Evolutionary conservation across 2,797 vertebrate species (phyloP).

Genomic region (Clarias platycephalus): DNA sequence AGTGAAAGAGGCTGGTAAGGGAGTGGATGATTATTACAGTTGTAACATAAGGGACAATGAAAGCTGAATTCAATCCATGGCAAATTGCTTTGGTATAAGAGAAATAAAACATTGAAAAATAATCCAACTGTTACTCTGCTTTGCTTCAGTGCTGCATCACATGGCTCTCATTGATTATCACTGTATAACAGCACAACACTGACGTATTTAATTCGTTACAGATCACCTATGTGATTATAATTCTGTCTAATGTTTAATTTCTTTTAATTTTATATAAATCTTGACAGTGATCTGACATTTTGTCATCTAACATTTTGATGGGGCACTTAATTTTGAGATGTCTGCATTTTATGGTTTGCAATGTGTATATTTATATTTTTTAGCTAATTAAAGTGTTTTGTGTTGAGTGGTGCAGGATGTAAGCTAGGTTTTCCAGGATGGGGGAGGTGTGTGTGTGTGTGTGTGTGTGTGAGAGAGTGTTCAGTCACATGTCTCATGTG

Average conservation of each 20-base stretch:
- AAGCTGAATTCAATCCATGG: neutral
- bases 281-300: neutral
- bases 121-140: neutral
- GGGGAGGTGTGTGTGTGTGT: neutral
- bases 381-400: slow-evolving; percentile 6
- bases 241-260: neutral
- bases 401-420: neutral
- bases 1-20: no score
- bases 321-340: neutral
- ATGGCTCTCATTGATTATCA: neutral
- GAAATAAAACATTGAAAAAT: neutral
- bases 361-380: neutral
- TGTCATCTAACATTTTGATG: neutral
- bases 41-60: neutral
- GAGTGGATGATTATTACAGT: neutral
- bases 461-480: neutral
- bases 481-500: slow-evolving; percentile 27
- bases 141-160: neutral
- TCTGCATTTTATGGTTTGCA: neutral
- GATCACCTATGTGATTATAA: no score
- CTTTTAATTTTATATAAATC: neutral
- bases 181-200: neutral
- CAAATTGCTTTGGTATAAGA: neutral
- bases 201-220: no score
- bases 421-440: neutral